Conservation (phyloP, 2,797 vertebrate species). For the Triplophysa yarkandensis region DNA sequence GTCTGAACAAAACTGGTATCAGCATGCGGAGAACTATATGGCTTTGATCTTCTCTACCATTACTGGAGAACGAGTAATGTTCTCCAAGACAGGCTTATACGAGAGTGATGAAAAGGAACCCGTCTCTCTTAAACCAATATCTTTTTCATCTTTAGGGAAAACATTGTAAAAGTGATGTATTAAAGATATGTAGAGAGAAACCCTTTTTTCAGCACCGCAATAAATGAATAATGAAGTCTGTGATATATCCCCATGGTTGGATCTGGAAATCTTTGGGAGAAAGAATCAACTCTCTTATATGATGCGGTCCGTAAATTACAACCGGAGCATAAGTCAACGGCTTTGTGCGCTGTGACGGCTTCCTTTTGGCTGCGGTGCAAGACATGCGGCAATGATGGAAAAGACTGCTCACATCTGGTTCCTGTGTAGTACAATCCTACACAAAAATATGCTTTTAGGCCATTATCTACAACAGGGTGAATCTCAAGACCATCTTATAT, state of each 20-base stretch:
- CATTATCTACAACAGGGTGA: background rate
- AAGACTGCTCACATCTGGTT: constrained; percentile 10
- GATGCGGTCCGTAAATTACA: constrained; percentile 26
- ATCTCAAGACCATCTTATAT: constrained; percentile 3
- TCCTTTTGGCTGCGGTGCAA: constrained; percentile 23
- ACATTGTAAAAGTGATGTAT: constrained; percentile 24
- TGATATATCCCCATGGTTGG: constrained; percentile 39
- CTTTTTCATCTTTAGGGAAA: constrained; percentile 29
- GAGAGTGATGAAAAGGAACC: background rate
- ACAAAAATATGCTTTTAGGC: background rate
- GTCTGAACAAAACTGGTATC: background rate
- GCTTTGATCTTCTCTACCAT: constrained; percentile 5
- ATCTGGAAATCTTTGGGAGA: constrained; percentile 1
- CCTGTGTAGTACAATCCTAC: constrained; percentile 3
- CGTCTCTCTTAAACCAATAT: background rate
- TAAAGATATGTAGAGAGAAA: constrained; percentile 32
- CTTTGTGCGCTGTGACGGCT: background rate
- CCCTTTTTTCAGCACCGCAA: background rate
- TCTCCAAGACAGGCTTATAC: background rate
- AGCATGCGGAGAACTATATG: background rate
- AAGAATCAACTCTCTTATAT: constrained; percentile 7
- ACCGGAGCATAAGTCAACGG: constrained; percentile 4
- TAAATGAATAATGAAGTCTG: constrained; percentile 36
- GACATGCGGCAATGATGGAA: constrained; percentile 7
- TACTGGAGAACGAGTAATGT: background rate